Percentiles rank a stretch among this genome's conserved stretches.
These are phyloP conservation scores for Carassius auratus DNA, from an alignment of 2,113 vertebrate species.

Conservation along the genomic window DNA sequence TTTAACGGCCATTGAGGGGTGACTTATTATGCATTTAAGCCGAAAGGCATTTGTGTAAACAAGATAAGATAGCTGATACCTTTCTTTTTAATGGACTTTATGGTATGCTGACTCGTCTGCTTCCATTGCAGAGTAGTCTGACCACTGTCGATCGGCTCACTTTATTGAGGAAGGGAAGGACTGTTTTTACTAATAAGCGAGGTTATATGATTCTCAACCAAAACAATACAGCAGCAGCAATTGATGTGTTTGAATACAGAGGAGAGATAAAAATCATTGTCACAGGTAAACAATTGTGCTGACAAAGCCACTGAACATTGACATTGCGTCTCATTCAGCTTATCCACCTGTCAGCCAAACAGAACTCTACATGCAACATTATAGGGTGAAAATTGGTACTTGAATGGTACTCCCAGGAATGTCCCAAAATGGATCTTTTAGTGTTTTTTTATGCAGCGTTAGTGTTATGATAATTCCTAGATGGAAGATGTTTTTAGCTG, in stretches of 20 bases:
- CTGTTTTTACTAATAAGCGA: background rate
- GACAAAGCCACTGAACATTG: background rate
- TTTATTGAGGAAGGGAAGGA: background rate
- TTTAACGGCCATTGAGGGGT: background rate
- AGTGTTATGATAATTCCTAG: background rate
- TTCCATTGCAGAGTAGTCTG: background rate
- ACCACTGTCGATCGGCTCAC: background rate
- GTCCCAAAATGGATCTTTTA: background rate
- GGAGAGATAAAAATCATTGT: background rate
- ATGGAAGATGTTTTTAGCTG: background rate
- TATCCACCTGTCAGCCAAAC: background rate
- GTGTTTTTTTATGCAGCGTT: background rate
- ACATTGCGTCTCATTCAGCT: background rate
- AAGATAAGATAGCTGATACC: constrained; percentile 1
- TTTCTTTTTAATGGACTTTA: constrained; percentile 11
- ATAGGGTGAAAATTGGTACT: background rate
- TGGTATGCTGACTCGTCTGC: constrained; percentile 2
- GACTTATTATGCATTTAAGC: background rate
- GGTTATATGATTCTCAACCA: constrained; percentile 1
- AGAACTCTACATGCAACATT: too few species aligned
- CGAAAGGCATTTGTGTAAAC: background rate
- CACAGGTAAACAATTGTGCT: background rate
- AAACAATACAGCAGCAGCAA: background rate
- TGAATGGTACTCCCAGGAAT: background rate
- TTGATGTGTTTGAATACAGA: background rate